Base-by-base conservation (phyloP, 2,888 invertebrate species). In the Drosophila mulleri region DNA sequence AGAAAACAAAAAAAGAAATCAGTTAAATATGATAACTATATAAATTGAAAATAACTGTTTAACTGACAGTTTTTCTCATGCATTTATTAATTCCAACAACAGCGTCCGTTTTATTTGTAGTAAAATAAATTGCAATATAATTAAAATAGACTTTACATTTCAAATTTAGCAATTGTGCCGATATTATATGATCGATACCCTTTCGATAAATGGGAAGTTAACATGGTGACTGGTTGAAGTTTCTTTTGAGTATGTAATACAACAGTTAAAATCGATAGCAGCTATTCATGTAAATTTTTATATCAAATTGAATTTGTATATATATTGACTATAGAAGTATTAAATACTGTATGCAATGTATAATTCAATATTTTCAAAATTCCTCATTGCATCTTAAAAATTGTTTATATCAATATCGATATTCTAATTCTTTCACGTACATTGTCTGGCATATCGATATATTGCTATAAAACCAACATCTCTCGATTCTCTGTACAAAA, bases 401-500 rank as follows among this genome's bases (percentile, higher is more conserved):
- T n/a, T 12, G 2, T 16, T 37, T 5, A n/a, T 52, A 14, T 12
- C 2, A 39, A 20, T 67, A 70, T 67, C 67, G 67, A 67, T 69
- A 56, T 11, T 1, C 0, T 3, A 0, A 3, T 0, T 11, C 26
- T 42, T 48, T 41, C 3, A 7, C 14, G n/a, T 3, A 7, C 20
- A 26, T 35, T 20, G 39, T 39, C 39, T 47, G 9, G 23, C 2
- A 12, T 39, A 72, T 72, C 72, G 61, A 61, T 48, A 26, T 41
- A 61, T 65, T 58, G 72, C 39, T 42, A 72, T 39, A 14, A n/a
- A 14, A 41, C 18, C 44, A 53, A 72, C 66, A 57, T 62, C 42
- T 26, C 53, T 72, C 61, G 57, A 53, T 77, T 72, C 53, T 23
- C 53, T 72, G 50, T 62, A 74, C 75, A 78, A 76, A 76, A 50